Conservation (phyloP, 2,113 vertebrate genomes). For the Notiomystis cincta region DNA sequence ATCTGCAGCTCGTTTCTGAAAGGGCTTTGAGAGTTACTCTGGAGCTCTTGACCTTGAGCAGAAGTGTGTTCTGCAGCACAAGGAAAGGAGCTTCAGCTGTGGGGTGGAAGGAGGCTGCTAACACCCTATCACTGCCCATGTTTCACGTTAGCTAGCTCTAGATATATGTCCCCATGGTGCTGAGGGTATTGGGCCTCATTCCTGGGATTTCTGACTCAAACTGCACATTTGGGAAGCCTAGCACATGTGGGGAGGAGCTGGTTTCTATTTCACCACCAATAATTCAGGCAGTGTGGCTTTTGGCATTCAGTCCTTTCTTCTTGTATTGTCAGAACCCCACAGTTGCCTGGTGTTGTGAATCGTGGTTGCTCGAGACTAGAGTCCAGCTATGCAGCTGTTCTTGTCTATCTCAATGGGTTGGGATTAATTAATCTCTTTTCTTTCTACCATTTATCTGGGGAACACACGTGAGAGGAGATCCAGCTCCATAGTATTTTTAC, state of each 20-base stretch:
- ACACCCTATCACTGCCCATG: not conserved
- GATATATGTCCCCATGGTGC: not conserved
- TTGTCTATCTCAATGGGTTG: not conserved
- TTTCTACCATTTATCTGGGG: not conserved
- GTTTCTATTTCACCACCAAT: not conserved
- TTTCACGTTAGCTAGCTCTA: not conserved
- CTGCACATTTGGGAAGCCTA: not conserved
- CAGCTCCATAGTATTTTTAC: not conserved
- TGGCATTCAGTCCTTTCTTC: not conserved
- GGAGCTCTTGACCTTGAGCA: not conserved
- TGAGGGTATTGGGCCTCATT: not conserved
- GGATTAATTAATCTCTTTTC: not conserved
- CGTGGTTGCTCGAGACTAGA: not conserved
- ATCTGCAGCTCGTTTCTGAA: not conserved
- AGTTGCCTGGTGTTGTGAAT: not conserved
- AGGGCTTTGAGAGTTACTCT: not conserved
- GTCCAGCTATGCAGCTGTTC: not conserved
- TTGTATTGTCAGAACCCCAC: not conserved
- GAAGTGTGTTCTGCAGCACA: not conserved
- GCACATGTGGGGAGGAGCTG: not conserved
- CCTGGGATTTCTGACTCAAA: not conserved
- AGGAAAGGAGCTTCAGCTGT: not conserved
- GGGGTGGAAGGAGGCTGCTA: not conserved
- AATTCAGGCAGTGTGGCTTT: not conserved
- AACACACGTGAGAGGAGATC: not conserved